A percentile compares a stretch with the other conserved stretches of the same genome.
Conservation (phyloP, 2,888 invertebrate species). For the Pterobdella sp. region DNA sequence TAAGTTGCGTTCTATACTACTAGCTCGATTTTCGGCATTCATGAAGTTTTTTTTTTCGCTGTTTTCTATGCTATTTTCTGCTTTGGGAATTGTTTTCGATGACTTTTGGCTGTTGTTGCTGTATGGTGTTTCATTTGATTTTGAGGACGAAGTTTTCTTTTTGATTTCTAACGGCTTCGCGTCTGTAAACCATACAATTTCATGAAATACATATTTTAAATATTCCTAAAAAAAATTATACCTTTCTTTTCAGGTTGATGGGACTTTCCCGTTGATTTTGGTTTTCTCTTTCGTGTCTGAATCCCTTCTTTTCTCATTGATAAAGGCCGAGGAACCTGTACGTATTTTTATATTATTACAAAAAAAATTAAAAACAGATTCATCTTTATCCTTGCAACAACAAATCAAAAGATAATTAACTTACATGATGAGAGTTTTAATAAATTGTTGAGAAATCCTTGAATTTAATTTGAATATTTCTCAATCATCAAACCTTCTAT, state of each 20-base stretch:
- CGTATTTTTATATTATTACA: no score
- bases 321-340: conserved; percentile 70
- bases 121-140: not conserved
- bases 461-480: no score
- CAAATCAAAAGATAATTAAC: no score
- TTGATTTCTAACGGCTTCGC: not conserved
- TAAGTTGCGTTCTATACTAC: not conserved
- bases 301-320: conserved; percentile 90
- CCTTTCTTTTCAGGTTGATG: conserved; percentile 11
- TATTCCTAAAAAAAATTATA: not conserved
- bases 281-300: conserved; percentile 77
- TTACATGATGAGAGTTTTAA: no score
- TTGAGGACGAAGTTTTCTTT: not conserved
- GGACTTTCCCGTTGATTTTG: conserved; percentile 35
- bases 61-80: not conserved
- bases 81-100: not conserved
- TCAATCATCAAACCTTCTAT: no score
- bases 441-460: no score
- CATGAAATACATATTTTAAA: not conserved
- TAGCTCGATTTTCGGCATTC: not conserved
- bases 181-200: not conserved
- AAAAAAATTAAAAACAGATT: no score
- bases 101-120: not conserved
- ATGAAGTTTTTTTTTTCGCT: not conserved
- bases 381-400: no score